A percentile compares a stretch with the other conserved stretches of the same genome.
Conservation (phyloP, 2,797 vertebrate genomes). For the Urosaurus nigricauda region DNA sequence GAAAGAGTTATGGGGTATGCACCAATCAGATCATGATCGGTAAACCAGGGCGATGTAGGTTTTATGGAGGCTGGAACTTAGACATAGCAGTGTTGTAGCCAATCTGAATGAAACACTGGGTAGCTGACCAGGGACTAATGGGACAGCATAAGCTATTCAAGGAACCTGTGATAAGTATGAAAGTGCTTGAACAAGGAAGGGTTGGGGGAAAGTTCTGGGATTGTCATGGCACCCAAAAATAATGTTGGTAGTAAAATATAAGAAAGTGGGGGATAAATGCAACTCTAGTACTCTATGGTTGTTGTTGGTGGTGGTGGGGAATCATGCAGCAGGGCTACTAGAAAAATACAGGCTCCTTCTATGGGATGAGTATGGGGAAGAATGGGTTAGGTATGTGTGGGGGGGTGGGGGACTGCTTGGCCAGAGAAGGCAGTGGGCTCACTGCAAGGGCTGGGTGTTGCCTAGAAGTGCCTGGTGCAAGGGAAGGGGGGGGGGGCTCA, state of each 20-base stretch:
- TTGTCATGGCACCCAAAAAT: neutral
- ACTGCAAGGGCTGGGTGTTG: neutral
- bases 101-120: neutral
- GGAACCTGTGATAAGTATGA: neutral
- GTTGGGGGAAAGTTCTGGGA: neutral
- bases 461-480: neutral
- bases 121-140: neutral
- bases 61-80: neutral
- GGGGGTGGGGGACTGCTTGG: neutral
- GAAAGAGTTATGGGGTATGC: too few species aligned
- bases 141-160: neutral
- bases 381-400: neutral
- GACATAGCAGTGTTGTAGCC: neutral
- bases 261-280: neutral
- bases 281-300: too few species aligned
- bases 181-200: neutral
- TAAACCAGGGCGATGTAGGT: neutral
- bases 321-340: too few species aligned
- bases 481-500: too few species aligned
- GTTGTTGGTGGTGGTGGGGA: too few species aligned
- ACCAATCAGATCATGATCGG: neutral
- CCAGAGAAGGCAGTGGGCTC: neutral
- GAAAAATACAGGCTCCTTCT: too few species aligned
- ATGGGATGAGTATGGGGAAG: neutral
- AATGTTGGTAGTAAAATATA: neutral